phyloP scores from a whole-genome alignment of 2,797 vertebrate genomes.

The Phoeniculus purpureus region DNA sequence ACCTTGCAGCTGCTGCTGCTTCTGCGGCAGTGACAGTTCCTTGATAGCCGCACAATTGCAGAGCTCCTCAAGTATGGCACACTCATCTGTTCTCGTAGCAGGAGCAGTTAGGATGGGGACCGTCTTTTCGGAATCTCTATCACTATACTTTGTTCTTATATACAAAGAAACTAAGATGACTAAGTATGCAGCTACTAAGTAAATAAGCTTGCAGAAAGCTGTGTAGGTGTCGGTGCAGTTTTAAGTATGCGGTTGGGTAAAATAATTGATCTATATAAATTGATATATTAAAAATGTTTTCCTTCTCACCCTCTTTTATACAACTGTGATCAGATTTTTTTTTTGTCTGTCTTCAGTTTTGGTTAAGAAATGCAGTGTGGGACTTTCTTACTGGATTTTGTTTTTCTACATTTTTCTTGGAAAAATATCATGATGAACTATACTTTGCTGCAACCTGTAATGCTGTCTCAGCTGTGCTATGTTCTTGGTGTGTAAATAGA shows the following conservation, averaged over 20 bases:
- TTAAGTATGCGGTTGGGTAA: not conserved
- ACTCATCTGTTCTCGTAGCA: not conserved
- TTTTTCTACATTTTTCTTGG: not conserved
- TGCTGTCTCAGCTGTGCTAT: not conserved
- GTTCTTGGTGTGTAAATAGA: not conserved
- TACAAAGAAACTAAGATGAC: not conserved
- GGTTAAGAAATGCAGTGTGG: not conserved
- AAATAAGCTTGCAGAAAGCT: not conserved
- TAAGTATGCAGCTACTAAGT: not conserved
- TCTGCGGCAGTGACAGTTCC: accelerated
- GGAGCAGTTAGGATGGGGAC: not conserved
- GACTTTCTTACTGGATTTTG: not conserved
- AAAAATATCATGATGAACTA: not conserved
- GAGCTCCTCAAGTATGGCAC: not conserved
- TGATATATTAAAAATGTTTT: not conserved
- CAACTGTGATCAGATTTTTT: not conserved
- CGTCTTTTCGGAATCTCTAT: not conserved
- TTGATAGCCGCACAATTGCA: not conserved
- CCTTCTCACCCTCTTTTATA: not conserved
- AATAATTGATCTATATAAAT: not conserved
- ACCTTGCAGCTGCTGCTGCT: not conserved
- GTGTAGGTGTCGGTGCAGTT: not conserved
- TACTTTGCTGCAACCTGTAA: not conserved
- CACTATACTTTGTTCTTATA: not conserved
- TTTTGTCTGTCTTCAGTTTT: not conserved